phyloP scores from a whole-genome alignment of 1,140 invertebrate genomes.

The Tetramorium alpestre region DNA sequence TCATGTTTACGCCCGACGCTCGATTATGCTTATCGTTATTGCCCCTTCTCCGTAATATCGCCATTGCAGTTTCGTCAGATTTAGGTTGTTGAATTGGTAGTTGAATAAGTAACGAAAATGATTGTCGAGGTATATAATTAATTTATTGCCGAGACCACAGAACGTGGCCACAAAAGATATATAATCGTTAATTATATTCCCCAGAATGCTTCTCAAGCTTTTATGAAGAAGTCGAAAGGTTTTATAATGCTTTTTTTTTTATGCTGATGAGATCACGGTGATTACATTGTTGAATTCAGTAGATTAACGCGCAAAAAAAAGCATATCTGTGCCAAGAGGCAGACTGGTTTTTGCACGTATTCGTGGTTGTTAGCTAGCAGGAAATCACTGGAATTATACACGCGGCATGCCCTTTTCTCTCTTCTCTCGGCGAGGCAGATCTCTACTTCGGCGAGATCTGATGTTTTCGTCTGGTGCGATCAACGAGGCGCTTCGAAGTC shows the following conservation, averaged over 20 bases:
- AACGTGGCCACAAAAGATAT: neutral
- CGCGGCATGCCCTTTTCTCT: slow-evolving; percentile 41
- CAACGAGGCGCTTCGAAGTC: slow-evolving; percentile 30
- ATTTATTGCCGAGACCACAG: neutral
- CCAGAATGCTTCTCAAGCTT: slow-evolving; percentile 22
- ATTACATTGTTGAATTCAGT: slow-evolving; percentile 42
- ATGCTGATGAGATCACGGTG: slow-evolving; percentile 30
- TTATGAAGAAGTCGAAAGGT: neutral
- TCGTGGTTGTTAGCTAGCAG: slow-evolving; percentile 19
- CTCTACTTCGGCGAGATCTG: neutral
- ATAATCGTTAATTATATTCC: neutral
- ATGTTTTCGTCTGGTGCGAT: slow-evolving; percentile 30
- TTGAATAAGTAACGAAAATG: neutral
- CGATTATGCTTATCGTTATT: too few relatives aligned
- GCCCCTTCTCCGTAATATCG: neutral
- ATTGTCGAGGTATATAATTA: neutral
- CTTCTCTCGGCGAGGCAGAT: slow-evolving; percentile 15
- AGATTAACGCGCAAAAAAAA: slow-evolving; percentile 36
- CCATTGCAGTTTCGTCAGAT: neutral
- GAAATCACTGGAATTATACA: slow-evolving; percentile 65
- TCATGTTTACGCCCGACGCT: neutral
- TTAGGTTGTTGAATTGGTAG: neutral
- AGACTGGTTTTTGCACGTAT: slow-evolving; percentile 44
- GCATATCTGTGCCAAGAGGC: slow-evolving; percentile 16
- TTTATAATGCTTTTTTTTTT: slow-evolving; percentile 5